Base-by-base conservation (phyloP, 2,113 vertebrate species). In the Girardinichthys multiradiatus region DNA sequence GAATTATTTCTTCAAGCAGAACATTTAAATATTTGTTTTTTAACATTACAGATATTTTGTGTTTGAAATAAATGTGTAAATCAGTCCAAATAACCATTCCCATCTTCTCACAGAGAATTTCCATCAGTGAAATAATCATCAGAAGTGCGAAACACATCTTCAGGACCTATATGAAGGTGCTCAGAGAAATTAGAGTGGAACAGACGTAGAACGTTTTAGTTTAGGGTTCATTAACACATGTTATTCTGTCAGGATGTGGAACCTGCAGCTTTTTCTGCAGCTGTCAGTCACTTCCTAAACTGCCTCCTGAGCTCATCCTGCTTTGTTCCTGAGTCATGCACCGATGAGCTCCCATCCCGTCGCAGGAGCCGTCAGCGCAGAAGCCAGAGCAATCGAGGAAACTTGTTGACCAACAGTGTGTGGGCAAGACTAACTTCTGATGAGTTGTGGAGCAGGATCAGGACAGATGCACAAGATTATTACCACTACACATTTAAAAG, bases 271-370 rank as follows among this genome's bases (percentile, higher is more conserved):
- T 94, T 98, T 35, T 99, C 98, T 0, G 96, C 95, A 0, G 97
- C 98, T 78, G 96, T 99, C 91, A 97, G 96, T 91, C 97, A 98
- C 91, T 99, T 98, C 93, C 94, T 99, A 68, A 99, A 99, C 82
- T 98, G 97, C 93, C 96, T 98, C 82, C 91, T 99, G 67, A 96
- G 96, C 90, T 96, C 96, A 72, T 95, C 95, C 67, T 94, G 96
- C 91, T 95, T 95, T 71, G 93, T 95, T 63, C 92, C 94, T 0
- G 97, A 97, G 72, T 94, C 95, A 1, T 91, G 94, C 67, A 95
- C 95, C 0, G 97, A 97, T 0, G 96, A 97, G 89, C 93, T 96
- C 33, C 92, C 95, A 70, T 95, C 96, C 57, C 97, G 95, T 77
- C 96, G 96, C 77, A 95, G 95, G 89, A 96, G 94, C 72, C 97